Base-by-base conservation (phyloP, 1,140 invertebrate species). In the Manduca sexta region DNA sequence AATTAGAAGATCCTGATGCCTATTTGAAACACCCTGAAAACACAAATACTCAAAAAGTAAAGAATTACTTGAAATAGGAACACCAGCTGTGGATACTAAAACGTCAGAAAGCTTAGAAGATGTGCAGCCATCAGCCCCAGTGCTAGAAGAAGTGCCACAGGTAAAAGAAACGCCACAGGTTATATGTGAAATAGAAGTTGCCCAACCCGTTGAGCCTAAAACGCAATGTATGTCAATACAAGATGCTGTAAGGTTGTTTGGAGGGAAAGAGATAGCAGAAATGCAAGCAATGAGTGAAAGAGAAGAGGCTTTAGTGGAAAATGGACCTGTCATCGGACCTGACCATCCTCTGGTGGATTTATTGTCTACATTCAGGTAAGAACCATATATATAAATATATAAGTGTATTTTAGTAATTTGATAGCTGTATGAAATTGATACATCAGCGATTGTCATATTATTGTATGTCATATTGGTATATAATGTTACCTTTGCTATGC, bases 321-420 rank as follows among this genome's bases (percentile, higher is more conserved):
- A 60, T 11, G 78, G 81, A 3, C 69, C 74, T 14, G 15, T 62
- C 12, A 68, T 58, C 58, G 67, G 67, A 5, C 64, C 74, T 14
- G 78, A 81, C 37, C 74, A 82, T 64, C 76, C 78, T n/a, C 59
- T 84, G 41, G 64, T 84, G 8, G 81, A 84, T 60, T 63, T 82
- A 10, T 49, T 84, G 35, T 68, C 77, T 31, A 76, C 73, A 44
- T 80, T 79, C 48, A 74, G 70, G 77, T 80, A 61, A 45, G 14
- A 37, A 37, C n/a, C 34, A 3, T 12, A 44, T 44, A 10, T 18
- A 0, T 39, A 39, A 2, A 4, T 8, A 34, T 34, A 11, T 3
- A 8, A 34, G 21, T 26, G 8, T 26, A 26, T 8, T 5, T 26
- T 0, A 8, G 33, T 5, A 35, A n/a, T 35, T 35, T 5, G n/a